These are phyloP conservation scores for Acanthornis magna DNA, from an alignment of 2,797 vertebrate species.

Conservation along the genomic window DNA sequence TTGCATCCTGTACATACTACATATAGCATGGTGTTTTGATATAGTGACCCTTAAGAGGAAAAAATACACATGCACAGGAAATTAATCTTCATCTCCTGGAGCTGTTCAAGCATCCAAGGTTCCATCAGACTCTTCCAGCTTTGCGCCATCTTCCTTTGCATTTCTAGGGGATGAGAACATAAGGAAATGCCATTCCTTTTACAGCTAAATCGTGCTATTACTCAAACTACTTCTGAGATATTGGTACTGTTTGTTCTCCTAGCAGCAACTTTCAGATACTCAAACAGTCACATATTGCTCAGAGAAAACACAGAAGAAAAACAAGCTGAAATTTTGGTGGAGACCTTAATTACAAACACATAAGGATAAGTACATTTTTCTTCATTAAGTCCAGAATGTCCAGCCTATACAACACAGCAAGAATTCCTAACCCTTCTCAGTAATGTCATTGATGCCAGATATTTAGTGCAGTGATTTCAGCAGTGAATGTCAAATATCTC, in stretches of 20 bases:
- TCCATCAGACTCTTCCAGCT: not conserved
- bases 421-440: constrained; percentile 27
- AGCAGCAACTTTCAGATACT: constrained; percentile 20
- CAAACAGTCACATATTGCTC: constrained; percentile 5
- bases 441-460: constrained; percentile 17
- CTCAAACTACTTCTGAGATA: not conserved
- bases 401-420: not conserved
- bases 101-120: constrained; percentile 12
- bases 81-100: not conserved
- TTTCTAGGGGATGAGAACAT: constrained; percentile 42
- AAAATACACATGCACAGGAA: not conserved
- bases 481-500: constrained; percentile 33
- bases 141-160: constrained; percentile 31
- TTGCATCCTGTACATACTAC: not conserved
- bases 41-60: not conserved
- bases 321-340: constrained; percentile 11
- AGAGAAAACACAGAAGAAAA: constrained; percentile 8
- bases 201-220: constrained; percentile 19
- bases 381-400: not conserved
- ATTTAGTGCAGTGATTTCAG: constrained; percentile 41
- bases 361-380: constrained; percentile 1
- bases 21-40: not conserved
- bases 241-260: constrained; percentile 42
- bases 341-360: not conserved
- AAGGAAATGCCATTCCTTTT: constrained; percentile 45